Percentiles rank a stretch among this genome's conserved stretches.
Evolutionary conservation across 2,797 vertebrate genomes (phyloP).

Genomic region (Gymnocypris eckloni): DNA sequence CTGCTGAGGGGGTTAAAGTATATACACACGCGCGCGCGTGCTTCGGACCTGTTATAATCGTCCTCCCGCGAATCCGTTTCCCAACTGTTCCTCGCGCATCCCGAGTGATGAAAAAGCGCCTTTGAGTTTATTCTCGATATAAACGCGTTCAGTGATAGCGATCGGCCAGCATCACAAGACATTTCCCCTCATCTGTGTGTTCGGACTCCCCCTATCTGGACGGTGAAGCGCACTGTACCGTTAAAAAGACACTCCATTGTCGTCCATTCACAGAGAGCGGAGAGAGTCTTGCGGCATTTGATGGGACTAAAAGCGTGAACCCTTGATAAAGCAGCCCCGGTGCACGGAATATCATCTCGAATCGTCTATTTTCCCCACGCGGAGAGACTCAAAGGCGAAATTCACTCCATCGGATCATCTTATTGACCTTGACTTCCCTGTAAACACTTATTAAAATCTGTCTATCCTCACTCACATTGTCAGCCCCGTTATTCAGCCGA

Average conservation of each 20-base stretch:
- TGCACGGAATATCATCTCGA: slow-evolving; percentile 83
- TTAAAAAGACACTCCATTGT: slow-evolving; percentile 94
- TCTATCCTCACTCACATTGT: slow-evolving; percentile 79
- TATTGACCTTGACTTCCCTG: slow-evolving; percentile 92
- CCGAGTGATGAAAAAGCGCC: slow-evolving; percentile 74
- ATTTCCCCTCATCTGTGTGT: slow-evolving; percentile 82
- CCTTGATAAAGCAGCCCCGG: slow-evolving; percentile 87
- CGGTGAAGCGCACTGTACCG: slow-evolving; percentile 95
- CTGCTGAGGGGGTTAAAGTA: slow-evolving; percentile 84
- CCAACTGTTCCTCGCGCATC: slow-evolving; percentile 83
- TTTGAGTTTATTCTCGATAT: slow-evolving; percentile 81
- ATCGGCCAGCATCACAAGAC: slow-evolving; percentile 87
- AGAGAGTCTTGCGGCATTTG: slow-evolving; percentile 91
- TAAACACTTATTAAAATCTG: slow-evolving; percentile 86
- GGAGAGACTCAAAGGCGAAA: slow-evolving; percentile 74
- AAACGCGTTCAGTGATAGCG: slow-evolving; percentile 88
- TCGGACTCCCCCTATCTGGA: slow-evolving; percentile 92
- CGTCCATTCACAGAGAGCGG: slow-evolving; percentile 89
- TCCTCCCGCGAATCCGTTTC: slow-evolving; percentile 83
- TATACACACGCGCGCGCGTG: slow-evolving; percentile 70
- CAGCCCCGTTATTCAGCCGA: slow-evolving; percentile 78
- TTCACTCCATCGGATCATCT: slow-evolving; percentile 81
- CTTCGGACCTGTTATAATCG: slow-evolving; percentile 87
- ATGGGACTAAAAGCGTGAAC: slow-evolving; percentile 85
- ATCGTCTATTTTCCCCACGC: slow-evolving; percentile 81